Conservation (phyloP, 2,888 invertebrate genomes). For the Drosophila gaucha region DNA sequence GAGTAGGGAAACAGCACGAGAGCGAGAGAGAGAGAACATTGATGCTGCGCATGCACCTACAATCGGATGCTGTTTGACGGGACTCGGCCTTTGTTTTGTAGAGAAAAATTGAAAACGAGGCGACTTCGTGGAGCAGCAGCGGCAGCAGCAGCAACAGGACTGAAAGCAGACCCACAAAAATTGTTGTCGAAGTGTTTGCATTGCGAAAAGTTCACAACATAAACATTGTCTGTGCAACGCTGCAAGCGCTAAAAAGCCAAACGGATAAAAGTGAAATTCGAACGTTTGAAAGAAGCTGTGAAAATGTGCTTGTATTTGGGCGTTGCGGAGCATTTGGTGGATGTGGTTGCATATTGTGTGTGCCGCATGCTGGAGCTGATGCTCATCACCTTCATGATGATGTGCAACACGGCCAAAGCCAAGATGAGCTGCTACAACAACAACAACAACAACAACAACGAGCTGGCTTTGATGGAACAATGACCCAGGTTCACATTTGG, state of each 20-base stretch:
- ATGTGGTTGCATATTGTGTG: slow-evolving; percentile 78
- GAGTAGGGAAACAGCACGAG: background rate
- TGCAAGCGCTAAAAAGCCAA: slow-evolving; percentile 18
- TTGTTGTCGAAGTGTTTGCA: slow-evolving; percentile 45
- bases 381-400: slow-evolving; percentile 77
- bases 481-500: slow-evolving; percentile 29
- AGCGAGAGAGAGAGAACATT: background rate
- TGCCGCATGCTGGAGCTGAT: slow-evolving; percentile 79
- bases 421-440: slow-evolving; percentile 39
- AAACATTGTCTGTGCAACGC: slow-evolving; percentile 38
- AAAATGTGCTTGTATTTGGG: slow-evolving; percentile 81
- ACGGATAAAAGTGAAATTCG: background rate
- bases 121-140: slow-evolving; percentile 39
- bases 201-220: slow-evolving; percentile 29
- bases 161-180: slow-evolving; percentile 32
- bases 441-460: slow-evolving; percentile 36
- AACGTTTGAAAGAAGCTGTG: background rate
- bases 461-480: slow-evolving; percentile 35
- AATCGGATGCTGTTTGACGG: background rate
- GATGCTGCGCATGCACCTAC: slow-evolving; percentile 36
- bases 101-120: slow-evolving; percentile 48
- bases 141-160: slow-evolving; percentile 59
- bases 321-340: slow-evolving; percentile 75
- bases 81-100: slow-evolving; percentile 36
- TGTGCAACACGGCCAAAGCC: slow-evolving; percentile 65